A percentile compares a stretch with the other conserved stretches of the same genome.
Conservation (phyloP, 2,113 vertebrate genomes). For the Malurus melanocephalus region DNA sequence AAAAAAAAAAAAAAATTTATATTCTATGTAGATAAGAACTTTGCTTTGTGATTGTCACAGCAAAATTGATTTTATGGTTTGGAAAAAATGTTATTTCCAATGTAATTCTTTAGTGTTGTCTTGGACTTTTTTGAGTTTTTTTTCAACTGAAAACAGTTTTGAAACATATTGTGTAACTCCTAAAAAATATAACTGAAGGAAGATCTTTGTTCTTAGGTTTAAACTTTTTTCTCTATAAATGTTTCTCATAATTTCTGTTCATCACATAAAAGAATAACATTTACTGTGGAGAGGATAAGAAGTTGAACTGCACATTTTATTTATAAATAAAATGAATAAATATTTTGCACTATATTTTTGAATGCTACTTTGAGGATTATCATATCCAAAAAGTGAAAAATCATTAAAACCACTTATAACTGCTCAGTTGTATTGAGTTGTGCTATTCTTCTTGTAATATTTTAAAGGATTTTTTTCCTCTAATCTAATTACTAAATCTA, state of each 20-base stretch:
- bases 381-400: constrained; percentile 21
- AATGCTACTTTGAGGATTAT: constrained; percentile 40
- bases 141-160: constrained; percentile 7
- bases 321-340: constrained; percentile 62
- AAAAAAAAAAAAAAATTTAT: constrained; percentile 26
- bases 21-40: constrained; percentile 51
- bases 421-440: constrained; percentile 35
- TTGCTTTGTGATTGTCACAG: constrained; percentile 53
- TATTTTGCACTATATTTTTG: constrained; percentile 66
- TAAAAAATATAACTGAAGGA: neutral
- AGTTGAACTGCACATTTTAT: constrained; percentile 32
- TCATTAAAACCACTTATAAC: constrained; percentile 49
- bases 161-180: neutral
- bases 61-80: constrained; percentile 57
- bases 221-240: constrained; percentile 21
- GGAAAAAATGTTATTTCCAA: constrained; percentile 14
- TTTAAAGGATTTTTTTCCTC: neutral
- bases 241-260: constrained; percentile 16
- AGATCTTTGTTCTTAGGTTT: constrained; percentile 22
- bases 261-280: neutral
- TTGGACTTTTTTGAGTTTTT: constrained; percentile 17
- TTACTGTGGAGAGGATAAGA: constrained; percentile 2
- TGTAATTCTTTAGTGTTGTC: constrained; percentile 64
- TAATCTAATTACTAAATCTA: neutral
- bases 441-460: neutral